phyloP scores from a whole-genome alignment of 2,888 invertebrate genomes.

The Ichneumoninae sp. region DNA sequence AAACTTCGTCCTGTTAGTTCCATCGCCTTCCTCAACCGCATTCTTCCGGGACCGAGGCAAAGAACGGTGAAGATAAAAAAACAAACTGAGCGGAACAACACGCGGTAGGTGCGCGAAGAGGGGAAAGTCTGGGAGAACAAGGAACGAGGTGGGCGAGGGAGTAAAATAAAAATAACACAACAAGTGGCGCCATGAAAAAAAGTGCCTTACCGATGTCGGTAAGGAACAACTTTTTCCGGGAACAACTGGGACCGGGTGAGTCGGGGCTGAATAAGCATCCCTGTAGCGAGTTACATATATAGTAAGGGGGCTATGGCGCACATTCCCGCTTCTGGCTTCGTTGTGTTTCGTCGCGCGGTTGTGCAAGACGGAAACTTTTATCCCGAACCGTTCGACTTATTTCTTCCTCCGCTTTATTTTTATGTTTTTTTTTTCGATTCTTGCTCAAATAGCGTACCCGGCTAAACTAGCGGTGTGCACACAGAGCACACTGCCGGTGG shows the following conservation, averaged over 20 bases:
- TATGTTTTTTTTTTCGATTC: neutral
- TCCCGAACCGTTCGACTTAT: conserved; percentile 45
- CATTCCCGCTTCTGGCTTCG: conserved; percentile 18
- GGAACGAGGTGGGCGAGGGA: neutral
- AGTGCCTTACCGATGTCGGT: conserved; percentile 26
- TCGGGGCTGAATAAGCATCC: neutral
- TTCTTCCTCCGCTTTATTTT: conserved; percentile 24
- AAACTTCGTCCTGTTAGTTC: conserved; percentile 34
- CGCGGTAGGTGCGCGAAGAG: neutral
- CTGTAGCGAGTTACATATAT: neutral
- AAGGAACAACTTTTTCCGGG: conserved; percentile 55
- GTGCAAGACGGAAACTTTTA: conserved; percentile 40
- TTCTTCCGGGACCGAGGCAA: conserved; percentile 25
- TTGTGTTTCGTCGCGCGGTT: conserved; percentile 31
- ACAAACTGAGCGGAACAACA: neutral
- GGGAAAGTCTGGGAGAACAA: neutral
- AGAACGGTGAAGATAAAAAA: conserved; percentile 34
- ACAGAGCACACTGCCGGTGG: conserved; percentile 3
- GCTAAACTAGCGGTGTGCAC: conserved; percentile 3
- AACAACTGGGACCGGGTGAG: conserved; percentile 44
- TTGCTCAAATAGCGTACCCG: neutral
- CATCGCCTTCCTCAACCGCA: conserved; percentile 11
- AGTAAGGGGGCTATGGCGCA: neutral
- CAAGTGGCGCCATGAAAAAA: conserved; percentile 36
- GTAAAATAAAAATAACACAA: conserved; percentile 43